A percentile compares a stretch with the other conserved stretches of the same genome.
These are phyloP conservation scores for Acrocephalus scirpaceus DNA, from an alignment of 2,797 vertebrate species.

Conservation along the genomic window DNA sequence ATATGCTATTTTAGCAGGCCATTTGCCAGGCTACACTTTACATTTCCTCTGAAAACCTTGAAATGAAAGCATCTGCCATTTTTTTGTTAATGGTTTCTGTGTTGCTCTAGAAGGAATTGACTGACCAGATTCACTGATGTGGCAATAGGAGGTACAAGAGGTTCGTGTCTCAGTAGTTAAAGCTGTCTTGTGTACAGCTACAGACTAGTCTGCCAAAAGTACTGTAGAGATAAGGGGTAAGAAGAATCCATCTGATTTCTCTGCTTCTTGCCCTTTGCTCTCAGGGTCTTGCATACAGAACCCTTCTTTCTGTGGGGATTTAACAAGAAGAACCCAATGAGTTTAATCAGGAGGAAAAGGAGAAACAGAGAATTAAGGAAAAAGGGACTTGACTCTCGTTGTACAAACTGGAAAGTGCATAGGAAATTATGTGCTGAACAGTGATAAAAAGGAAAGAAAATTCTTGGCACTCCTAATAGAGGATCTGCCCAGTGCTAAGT, in stretches of 20 bases:
- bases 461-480: neutral
- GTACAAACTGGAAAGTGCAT: neutral
- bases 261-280: neutral
- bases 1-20: neutral
- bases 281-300: neutral
- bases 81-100: neutral
- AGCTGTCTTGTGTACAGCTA: neutral
- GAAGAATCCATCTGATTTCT: neutral
- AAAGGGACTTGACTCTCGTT: neutral
- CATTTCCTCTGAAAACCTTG: neutral
- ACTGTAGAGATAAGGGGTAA: neutral
- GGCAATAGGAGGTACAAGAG: neutral
- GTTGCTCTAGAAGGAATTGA: neutral
- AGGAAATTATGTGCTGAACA: neutral
- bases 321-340: neutral
- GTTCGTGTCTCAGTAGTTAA: neutral
- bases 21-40: neutral
- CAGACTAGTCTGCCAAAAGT: neutral
- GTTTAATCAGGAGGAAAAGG: neutral
- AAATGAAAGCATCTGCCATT: neutral
- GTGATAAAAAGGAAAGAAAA: neutral
- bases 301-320: neutral
- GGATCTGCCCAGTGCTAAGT: neutral
- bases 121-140: neutral
- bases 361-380: neutral